Conservation (phyloP, 1,140 invertebrate genomes). For the Zaprionus camerounensis region DNA sequence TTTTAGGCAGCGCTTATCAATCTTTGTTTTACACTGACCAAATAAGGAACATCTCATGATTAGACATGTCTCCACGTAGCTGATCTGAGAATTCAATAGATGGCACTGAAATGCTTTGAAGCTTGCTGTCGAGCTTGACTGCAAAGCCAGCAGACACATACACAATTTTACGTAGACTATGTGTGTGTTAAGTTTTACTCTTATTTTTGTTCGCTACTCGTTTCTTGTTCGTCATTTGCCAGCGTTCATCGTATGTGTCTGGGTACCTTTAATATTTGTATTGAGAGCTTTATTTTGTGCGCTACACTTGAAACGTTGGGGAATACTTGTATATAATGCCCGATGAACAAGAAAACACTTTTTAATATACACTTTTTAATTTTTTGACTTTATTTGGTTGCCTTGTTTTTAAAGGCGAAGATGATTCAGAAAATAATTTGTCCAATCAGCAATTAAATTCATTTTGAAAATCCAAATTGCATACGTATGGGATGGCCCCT, state of each 20-base stretch:
- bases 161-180: neutral
- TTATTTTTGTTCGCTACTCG: constrained; percentile 49
- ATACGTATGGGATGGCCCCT: no score
- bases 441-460: no score
- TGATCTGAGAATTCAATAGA: constrained; percentile 20
- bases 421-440: no score
- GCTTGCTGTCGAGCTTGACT: constrained; percentile 38
- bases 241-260: constrained; percentile 20
- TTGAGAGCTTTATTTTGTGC: constrained; percentile 51
- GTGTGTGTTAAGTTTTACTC: constrained; percentile 32
- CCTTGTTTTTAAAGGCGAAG: no score
- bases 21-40: no score
- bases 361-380: no score
- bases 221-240: constrained; percentile 29
- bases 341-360: no score
- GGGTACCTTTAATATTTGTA: constrained; percentile 63
- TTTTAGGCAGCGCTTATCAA: no score
- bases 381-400: no score
- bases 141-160: constrained; percentile 6
- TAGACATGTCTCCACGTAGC: constrained; percentile 25
- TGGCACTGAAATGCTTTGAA: constrained; percentile 44
- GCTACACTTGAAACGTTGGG: constrained; percentile 13
- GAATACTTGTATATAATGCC: constrained; percentile 2
- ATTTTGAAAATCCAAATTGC: no score
- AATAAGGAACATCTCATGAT: no score